A percentile compares a stretch with the other conserved stretches of the same genome.
phyloP scores from a whole-genome alignment of 23 tunicate genomes.

The Aplidium turbinatum region DNA sequence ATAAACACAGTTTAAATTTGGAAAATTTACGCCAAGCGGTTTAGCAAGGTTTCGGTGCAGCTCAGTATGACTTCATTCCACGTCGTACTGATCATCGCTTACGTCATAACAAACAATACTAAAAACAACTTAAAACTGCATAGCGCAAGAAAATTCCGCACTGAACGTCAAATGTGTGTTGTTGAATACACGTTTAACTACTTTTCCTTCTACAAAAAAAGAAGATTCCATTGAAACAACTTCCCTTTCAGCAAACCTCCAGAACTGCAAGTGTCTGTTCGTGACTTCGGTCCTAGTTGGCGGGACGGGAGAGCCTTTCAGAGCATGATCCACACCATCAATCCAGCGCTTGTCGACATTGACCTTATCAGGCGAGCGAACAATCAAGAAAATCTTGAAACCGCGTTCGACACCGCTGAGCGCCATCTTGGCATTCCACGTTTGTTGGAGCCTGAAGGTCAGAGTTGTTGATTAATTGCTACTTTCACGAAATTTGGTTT shows the following conservation, averaged over 20 bases:
- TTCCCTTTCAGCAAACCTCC: slow-evolving; percentile 61
- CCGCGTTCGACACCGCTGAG: slow-evolving; percentile 81
- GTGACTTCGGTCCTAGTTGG: slow-evolving; percentile 96
- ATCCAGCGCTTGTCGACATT: slow-evolving; percentile 71
- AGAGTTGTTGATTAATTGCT: not conserved
- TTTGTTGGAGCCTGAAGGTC: slow-evolving; percentile 87
- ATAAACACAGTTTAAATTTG: too few species aligned
- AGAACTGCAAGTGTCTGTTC: slow-evolving; percentile 69
- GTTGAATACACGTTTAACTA: too few species aligned
- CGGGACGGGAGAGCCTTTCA: slow-evolving; percentile 91
- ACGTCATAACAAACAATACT: too few species aligned
- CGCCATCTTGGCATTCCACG: slow-evolving; percentile 83
- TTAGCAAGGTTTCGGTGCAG: too few species aligned
- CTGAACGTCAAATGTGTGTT: too few species aligned
- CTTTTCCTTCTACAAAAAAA: too few species aligned
- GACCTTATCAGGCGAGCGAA: slow-evolving; percentile 36
- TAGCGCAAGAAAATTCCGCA: too few species aligned
- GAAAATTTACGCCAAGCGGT: too few species aligned
- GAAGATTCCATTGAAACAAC: too few species aligned
- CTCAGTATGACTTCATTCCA: too few species aligned
- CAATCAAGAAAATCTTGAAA: slow-evolving; percentile 73
- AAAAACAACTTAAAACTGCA: too few species aligned
- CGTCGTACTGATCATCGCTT: too few species aligned
- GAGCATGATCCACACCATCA: slow-evolving; percentile 85
- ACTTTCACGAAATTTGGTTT: not conserved